A percentile compares a stretch with the other conserved stretches of the same genome.
phyloP scores from a whole-genome alignment of 53 echinoderm and acorn worm genomes.

The Zoroaster sp. region DNA sequence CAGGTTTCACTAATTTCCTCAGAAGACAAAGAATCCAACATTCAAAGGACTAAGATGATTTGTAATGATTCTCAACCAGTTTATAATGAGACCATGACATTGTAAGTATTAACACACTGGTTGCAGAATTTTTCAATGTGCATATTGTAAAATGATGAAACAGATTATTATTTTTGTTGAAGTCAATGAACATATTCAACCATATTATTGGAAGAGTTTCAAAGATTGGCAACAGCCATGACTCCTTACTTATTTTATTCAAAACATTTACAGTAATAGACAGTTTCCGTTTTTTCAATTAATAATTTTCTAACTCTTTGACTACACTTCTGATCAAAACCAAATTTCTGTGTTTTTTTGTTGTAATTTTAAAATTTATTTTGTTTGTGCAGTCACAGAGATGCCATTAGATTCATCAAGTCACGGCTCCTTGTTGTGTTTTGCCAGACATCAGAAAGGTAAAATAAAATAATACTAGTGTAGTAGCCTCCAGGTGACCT shows the following conservation, averaged over 20 bases:
- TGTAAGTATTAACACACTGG: slow-evolving; percentile 12
- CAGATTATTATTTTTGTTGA: background rate
- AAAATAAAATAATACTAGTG: no score
- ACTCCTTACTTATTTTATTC: no score
- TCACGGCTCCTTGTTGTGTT: background rate
- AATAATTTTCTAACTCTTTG: no score
- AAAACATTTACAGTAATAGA: no score
- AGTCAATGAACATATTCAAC: background rate
- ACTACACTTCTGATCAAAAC: no score
- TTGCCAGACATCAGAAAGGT: background rate
- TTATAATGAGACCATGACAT: slow-evolving; percentile 33
- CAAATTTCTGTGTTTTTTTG: no score
- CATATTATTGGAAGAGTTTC: no score
- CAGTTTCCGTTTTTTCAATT: no score
- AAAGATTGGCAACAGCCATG: no score
- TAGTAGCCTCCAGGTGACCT: no score
- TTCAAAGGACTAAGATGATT: slow-evolving; percentile 34
- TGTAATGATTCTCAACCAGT: background rate
- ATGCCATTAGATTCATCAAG: background rate
- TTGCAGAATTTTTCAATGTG: background rate
- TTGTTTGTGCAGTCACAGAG: slow-evolving; percentile 32
- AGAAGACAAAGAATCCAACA: background rate
- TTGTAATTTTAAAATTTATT: no score
- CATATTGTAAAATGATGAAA: background rate
- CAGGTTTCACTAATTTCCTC: slow-evolving; percentile 36